Evolutionary conservation across 2,888 invertebrate genomes (phyloP).

Genomic region (Monochamus alternatus): DNA sequence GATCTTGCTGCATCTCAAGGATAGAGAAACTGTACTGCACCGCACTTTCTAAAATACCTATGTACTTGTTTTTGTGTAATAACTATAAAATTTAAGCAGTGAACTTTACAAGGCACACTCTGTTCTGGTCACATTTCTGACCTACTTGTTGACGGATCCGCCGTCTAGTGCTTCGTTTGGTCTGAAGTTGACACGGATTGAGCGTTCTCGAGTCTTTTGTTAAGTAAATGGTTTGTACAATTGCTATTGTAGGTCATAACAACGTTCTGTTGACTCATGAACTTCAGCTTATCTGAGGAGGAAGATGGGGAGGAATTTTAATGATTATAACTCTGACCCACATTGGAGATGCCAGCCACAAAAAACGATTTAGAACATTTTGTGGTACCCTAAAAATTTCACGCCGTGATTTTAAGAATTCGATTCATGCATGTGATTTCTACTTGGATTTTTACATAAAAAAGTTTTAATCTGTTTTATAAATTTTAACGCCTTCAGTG

Average conservation of each 20-base stretch:
- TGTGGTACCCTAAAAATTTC: too few relatives aligned
- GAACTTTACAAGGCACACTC: constrained; percentile 9
- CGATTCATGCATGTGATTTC: too few relatives aligned
- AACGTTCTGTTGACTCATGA: constrained; percentile 2
- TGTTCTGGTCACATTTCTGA: constrained; percentile 11
- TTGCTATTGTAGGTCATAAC: constrained; percentile 7
- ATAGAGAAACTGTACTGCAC: constrained; percentile 20
- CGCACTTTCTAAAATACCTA: constrained; percentile 31
- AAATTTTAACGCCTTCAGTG: too few relatives aligned
- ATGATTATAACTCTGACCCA: not conserved
- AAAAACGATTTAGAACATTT: too few relatives aligned
- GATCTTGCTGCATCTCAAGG: constrained; percentile 8
- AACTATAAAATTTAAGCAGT: constrained; percentile 9
- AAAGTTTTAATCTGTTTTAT: too few relatives aligned
- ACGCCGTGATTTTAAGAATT: too few relatives aligned
- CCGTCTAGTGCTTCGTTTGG: not conserved
- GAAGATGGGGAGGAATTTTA: not conserved
- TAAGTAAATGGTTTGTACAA: not conserved
- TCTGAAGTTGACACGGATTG: constrained; percentile 7
- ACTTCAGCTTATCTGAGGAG: not conserved
- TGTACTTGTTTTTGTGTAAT: constrained; percentile 27
- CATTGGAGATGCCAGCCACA: not conserved
- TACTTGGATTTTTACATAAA: not conserved
- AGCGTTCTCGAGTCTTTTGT: not conserved
- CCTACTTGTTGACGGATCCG: constrained; percentile 7